Base-by-base conservation (phyloP, 2,113 vertebrate species). In the Madoqua kirkii region DNA sequence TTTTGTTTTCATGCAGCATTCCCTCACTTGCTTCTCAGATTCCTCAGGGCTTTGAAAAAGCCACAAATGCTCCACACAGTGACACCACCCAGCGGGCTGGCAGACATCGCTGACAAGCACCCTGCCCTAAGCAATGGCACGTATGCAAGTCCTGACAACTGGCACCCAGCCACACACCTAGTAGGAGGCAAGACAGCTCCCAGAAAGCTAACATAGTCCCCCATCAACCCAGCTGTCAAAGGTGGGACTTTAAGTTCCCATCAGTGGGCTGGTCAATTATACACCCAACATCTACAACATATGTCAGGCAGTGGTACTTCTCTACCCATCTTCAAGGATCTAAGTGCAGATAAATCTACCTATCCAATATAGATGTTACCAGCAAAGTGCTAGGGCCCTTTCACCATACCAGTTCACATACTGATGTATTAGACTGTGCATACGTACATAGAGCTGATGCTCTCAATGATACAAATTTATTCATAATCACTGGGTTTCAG, bases 1-100 rank as follows among this genome's bases (percentile, higher is more conserved):
- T 98, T 98, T 98, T 98, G 98, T 98, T 97, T 98, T 97, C 95
- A 93, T 97, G 97, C 96, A 97, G 97, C 98, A 97, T 97, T 97
- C 97, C 91, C 89, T 97, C 95, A 87, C 96, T 97, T 90, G 97
- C 97, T 94, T 98, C 97, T 97, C 97, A 95, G 97, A 98, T 98
- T 98, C 97, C 98, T 97, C 81, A 19, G 93, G 96, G 97, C 98
- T 97, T 97, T 97, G 95, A 97, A 95, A 97, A 97, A 97, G 96
- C 97, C 96, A 98, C 97, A 98, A 97, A 93, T 81, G 88, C 93
- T 96, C 57, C 85, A 94, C 71, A 93, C 89, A 90, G 97, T 85
- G 95, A 96, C 97, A 97, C 95, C 94, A 95, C 96, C 98, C 98
- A 96, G 84, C 2, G 0, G 94, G 93, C 93, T 97, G 91, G 97